Base-by-base conservation (phyloP, 2,797 vertebrate species). In the Eulemur mongoz region DNA sequence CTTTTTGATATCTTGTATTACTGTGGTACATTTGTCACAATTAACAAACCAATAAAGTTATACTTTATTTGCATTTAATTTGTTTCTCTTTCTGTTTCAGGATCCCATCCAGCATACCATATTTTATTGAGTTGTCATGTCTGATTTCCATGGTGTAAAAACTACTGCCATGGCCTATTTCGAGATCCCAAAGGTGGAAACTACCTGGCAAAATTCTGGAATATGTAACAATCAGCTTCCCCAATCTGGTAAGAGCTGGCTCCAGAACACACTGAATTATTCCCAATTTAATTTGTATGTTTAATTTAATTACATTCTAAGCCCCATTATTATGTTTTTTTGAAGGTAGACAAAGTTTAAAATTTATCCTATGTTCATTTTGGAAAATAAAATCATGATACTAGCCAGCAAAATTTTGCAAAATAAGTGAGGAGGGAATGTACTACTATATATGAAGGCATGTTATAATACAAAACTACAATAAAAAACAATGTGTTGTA, bases 201-300 rank as follows among this genome's bases (percentile, higher is more conserved):
- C 20, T 45, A 81, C 2, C 13, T 76, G n/a, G n/a, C 11, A 89
- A 92, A 94, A 52, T 73, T 79, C 65, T n/a, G 50, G 35, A 73
- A 79, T 92, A 69, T 70, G 93, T 76, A 90, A 70, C 35, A 85
- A 48, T 76, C 35, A 4, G 25, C 15, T 86, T 85, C 48, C 76
- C 50, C 13, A 35, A 48, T 61, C 22, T 81, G 59, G 5, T 57
- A 81, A 85, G 20, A 93, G 12, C 18, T 93, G 43, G 22, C 40
- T 83, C 30, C 38, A 81, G 54, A 83, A 91, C 40, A 76, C 45
- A 81, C 45, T 65, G 63, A 93, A 54, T 93, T 72, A 78, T 76
- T 95, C 48, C n/a, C 13, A 91, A 83, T 93, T 81, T 87, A 93
- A 95, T 91, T 86, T 87, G 91, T 91, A 91, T 91, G 7, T 57